A percentile compares a stretch with the other conserved stretches of the same genome.
These are phyloP conservation scores for Cephus nigrinus DNA, from an alignment of 2,888 invertebrate species.

Conservation along the genomic window DNA sequence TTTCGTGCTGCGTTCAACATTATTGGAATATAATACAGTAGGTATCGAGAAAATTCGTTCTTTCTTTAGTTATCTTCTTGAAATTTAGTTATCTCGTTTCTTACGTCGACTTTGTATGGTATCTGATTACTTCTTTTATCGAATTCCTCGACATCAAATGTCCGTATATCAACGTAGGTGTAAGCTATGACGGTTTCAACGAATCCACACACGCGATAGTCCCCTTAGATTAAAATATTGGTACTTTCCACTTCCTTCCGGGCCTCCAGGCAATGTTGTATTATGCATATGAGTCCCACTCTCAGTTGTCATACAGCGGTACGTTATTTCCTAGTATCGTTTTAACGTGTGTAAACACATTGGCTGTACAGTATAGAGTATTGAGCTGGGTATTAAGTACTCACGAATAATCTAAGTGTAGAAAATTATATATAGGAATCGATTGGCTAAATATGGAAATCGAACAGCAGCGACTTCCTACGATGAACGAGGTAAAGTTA, in stretches of 20 bases:
- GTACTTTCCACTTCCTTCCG: constrained; percentile 51
- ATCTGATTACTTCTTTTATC: not conserved
- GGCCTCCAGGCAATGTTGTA: constrained; percentile 15
- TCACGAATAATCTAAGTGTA: not conserved
- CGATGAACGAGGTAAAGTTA: not conserved
- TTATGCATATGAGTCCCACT: not conserved
- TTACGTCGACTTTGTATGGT: not conserved
- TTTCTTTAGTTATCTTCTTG: not conserved
- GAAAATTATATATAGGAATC: not conserved
- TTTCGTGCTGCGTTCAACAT: not conserved
- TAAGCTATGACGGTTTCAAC: not conserved
- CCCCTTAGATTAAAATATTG: constrained; percentile 38
- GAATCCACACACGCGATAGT: constrained; percentile 5
- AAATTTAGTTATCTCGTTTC: not conserved
- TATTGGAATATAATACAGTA: not conserved
- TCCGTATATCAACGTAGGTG: not conserved
- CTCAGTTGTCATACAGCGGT: not conserved
- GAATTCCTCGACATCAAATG: not conserved
- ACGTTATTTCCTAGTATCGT: not conserved
- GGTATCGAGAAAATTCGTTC: not conserved
- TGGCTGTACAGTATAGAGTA: not conserved
- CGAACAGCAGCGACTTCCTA: not conserved
- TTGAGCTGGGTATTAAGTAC: not conserved
- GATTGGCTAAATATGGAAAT: not conserved
- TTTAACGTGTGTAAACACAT: not conserved